These are phyloP conservation scores for Cepaea nemoralis DNA, from an alignment of 1,140 invertebrate genomes.

Conservation along the genomic window DNA sequence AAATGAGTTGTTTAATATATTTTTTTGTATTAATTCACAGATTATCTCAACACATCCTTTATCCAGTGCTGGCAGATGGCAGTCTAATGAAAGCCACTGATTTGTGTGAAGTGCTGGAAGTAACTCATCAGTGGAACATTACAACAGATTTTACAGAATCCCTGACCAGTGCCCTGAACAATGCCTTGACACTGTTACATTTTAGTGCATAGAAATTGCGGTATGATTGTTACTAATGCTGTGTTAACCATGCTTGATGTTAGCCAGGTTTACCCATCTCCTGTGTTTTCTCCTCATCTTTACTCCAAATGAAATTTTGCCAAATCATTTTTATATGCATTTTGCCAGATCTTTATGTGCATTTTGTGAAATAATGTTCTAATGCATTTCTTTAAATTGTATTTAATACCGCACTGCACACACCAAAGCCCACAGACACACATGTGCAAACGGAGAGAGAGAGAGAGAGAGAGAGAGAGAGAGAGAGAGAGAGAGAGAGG, in stretches of 20 bases:
- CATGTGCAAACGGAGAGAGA: too few relatives aligned
- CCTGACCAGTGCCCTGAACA: not conserved
- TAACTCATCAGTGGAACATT: not conserved
- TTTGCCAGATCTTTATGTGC: not conserved
- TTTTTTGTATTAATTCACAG: not conserved
- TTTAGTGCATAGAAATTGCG: not conserved
- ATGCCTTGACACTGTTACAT: constrained; percentile 15
- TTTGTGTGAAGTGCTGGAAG: constrained; percentile 19
- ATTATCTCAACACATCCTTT: constrained; percentile 33
- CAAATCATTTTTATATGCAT: not conserved
- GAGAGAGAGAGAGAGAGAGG: too few relatives aligned
- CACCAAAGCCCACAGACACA: too few relatives aligned
- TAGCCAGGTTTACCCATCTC: not conserved
- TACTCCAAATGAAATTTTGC: too few relatives aligned
- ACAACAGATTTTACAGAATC: constrained; percentile 4
- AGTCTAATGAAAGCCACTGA: not conserved
- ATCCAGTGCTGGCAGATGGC: constrained; percentile 22
- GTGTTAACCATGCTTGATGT: not conserved
- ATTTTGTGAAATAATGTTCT: not conserved
- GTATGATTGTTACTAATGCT: too few relatives aligned
- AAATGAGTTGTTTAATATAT: too few relatives aligned
- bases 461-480: too few relatives aligned
- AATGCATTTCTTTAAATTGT: not conserved
- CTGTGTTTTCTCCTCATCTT: not conserved
- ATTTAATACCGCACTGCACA: too few relatives aligned